Percentiles rank a stretch among this genome's conserved stretches.
Evolutionary conservation across 2,797 vertebrate genomes (phyloP).

Genomic region (Acomys russatus): DNA sequence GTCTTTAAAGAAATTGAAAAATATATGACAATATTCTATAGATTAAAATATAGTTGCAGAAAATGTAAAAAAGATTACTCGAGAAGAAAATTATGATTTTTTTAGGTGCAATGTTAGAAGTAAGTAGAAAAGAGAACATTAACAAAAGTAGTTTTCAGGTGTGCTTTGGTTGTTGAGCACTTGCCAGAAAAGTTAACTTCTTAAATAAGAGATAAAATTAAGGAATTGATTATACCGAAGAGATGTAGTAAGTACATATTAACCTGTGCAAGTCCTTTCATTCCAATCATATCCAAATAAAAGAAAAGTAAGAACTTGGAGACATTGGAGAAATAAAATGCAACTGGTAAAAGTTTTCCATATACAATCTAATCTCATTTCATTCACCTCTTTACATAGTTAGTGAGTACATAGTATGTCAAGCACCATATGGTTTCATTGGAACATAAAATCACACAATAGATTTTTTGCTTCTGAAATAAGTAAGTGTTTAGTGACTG

Average conservation of each 20-base stretch:
- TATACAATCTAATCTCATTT: neutral
- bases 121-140: neutral
- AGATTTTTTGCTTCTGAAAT: conserved; percentile 9
- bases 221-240: neutral
- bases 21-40: neutral
- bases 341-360: neutral
- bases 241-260: neutral
- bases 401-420: conserved; percentile 20
- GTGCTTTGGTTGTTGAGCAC: neutral
- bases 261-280: neutral
- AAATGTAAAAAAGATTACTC: neutral
- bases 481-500: conserved; percentile 38
- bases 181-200: neutral
- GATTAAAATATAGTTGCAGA: neutral
- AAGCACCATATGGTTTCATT: conserved; percentile 2
- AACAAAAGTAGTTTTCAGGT: neutral
- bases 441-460: neutral
- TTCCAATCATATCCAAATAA: neutral
- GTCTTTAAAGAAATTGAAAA: conserved; percentile 24
- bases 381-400: conserved; percentile 33
- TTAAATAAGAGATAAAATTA: neutral
- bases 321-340: neutral
- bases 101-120: neutral
- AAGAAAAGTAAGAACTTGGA: neutral
- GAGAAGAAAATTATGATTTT: conserved; percentile 31